Base-by-base conservation (phyloP, 2,797 vertebrate species). In the Momotus momota region DNA sequence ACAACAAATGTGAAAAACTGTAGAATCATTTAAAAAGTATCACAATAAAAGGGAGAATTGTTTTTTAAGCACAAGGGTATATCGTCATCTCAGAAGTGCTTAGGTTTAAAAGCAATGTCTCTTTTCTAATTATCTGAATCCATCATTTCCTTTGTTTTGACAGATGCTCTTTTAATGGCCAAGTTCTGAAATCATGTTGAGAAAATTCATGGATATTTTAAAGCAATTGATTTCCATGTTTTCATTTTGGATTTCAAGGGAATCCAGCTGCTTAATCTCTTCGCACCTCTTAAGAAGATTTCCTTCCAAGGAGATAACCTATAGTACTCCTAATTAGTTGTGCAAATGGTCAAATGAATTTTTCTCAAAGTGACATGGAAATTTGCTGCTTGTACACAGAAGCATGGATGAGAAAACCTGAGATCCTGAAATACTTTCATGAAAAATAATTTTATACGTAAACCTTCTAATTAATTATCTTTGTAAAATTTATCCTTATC, bases 221-320 rank as follows among this genome's bases (percentile, higher is more conserved):
- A 95, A 91, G 49, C 38, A 94, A 58, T 20, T 87, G 40, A 60
- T 96, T 97, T 88, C 41, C 60, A 43, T 98, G 96, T 97, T 98
- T 98, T 97, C 57, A 58, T 96, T 98, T 95, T 94, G 86, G 94
- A 97, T 98, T 98, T 97, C 71, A 86, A 46, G 93, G 92, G 91
- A 93, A 96, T 88, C 93, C 95, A 97, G 95, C 88, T 91, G 92
- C 90, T 97, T 97, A 97, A 97, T 97, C 97, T 97, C 82, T 97
- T 98, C 97, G 97, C 97, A 98, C 96, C 87, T 97, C 71, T 91
- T 88, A 81, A 91, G 79, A 96, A 95, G 93, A 94, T 96, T 94
- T 97, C 81, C 75, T 97, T 97, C 84, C 74, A 88, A 88, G 72
- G 81, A 97, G 96, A 92, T 90, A 96, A 96, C 94, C 94, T 57